A percentile compares a stretch with the other conserved stretches of the same genome.
phyloP scores from a whole-genome alignment of 2,797 vertebrate genomes.

The Schizopygopsis malacanthus region DNA sequence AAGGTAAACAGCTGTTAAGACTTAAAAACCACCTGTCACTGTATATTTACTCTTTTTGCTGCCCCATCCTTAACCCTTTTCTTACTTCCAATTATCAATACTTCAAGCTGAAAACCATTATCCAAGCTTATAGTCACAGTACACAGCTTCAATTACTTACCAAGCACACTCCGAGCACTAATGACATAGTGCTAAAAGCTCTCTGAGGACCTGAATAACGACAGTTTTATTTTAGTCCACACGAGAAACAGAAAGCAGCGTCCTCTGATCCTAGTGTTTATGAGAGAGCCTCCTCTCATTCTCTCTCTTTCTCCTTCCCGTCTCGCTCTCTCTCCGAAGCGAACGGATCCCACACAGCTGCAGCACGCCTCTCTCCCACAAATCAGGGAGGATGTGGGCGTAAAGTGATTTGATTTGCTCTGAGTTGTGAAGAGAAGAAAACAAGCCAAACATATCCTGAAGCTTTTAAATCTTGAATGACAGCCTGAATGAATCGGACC shows the following conservation, averaged over 20 bases:
- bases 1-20: conserved; percentile 29
- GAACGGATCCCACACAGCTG: conserved; percentile 60
- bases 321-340: conserved; percentile 30
- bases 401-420: conserved; percentile 70
- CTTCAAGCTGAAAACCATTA: conserved; percentile 15
- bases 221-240: conserved; percentile 38
- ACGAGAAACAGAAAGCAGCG: conserved; percentile 34
- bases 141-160: conserved; percentile 45
- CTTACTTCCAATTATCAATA: conserved; percentile 22
- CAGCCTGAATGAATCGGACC: conserved; percentile 25
- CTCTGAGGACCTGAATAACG: background rate
- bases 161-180: conserved; percentile 30
- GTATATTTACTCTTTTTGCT: background rate
- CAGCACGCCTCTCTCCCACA: conserved; percentile 63
- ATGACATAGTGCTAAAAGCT: conserved; percentile 20
- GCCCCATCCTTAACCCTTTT: conserved; percentile 24
- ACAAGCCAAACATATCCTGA: conserved; percentile 58
- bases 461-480: conserved; percentile 50
- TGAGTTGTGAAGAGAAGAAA: conserved; percentile 61
- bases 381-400: conserved; percentile 70
- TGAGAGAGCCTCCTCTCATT: conserved; percentile 27
- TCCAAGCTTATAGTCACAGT: conserved; percentile 25
- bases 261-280: conserved; percentile 20
- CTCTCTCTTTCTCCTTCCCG: conserved; percentile 42
- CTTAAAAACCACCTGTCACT: conserved; percentile 47